Conservation (phyloP, 2,888 invertebrate species). For the Clitarchus hookeri region DNA sequence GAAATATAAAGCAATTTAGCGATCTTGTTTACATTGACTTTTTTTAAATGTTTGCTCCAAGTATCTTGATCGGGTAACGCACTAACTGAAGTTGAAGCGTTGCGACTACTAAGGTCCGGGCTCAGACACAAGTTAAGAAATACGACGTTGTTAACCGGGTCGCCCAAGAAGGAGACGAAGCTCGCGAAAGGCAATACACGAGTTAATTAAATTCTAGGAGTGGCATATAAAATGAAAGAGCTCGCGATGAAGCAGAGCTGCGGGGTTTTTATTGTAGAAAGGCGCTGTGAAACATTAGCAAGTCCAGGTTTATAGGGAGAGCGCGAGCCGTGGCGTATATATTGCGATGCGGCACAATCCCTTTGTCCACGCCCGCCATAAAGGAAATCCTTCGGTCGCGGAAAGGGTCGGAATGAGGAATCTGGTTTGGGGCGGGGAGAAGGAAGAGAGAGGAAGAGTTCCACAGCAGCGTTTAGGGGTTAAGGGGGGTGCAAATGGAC, state of each 20-base stretch:
- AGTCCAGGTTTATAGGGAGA: not conserved
- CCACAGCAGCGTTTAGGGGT: no score
- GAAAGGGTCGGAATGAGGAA: not conserved
- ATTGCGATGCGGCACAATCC: not conserved
- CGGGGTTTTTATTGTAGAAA: not conserved
- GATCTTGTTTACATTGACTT: no score
- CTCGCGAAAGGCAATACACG: not conserved
- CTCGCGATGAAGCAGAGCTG: not conserved
- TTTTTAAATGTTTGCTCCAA: no score
- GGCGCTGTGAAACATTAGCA: slow-evolving; percentile 1
- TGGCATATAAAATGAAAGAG: not conserved
- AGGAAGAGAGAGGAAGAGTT: not conserved
- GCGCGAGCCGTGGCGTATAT: not conserved
- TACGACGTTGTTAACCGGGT: no score
- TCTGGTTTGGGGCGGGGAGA: not conserved
- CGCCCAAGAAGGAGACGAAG: no score
- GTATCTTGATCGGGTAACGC: no score
- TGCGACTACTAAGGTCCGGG: no score
- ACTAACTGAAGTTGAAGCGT: no score
- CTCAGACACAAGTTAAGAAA: no score
- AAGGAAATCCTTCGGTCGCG: not conserved
- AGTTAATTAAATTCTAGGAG: not conserved
- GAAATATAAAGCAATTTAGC: no score
- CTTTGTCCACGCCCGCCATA: not conserved
- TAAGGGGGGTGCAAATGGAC: not conserved